Evolutionary conservation across 2,797 vertebrate species (phyloP), one percentile per base, ranked within the genome.

Genomic region (Alexandromys oeconomus): DNA sequence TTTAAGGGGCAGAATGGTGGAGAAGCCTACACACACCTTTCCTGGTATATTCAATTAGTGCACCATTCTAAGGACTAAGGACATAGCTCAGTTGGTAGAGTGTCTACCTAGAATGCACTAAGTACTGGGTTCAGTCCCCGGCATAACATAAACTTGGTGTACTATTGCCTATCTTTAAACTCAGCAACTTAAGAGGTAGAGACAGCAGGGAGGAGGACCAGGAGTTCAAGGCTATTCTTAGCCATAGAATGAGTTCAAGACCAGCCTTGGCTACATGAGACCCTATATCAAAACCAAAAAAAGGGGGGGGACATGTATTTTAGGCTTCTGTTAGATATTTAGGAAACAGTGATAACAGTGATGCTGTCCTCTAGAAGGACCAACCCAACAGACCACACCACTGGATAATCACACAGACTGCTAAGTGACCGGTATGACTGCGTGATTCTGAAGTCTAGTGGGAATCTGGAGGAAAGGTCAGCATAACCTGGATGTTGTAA

Each of bases 1-100:
- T 95, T 92, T 89, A 94, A 89, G 80, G 94, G 40, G 8, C 61
- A 89, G 63, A 9, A 37, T 71, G 37, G 67, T 86, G 31, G 40
- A 93, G 77, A 87, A 10, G 46, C 69, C 11, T n/a, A 29, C 63
- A 27, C 9, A 2, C 2, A n/a, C 34, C 57, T 59, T 59, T 21
- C 54, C 59, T 13, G 13, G 25, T 21, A 9, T 4, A 59, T 59
- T 29, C 43, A 67, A 7, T n/a, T 69, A n/a, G 34, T n/a, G 8
- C 19, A 51, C 10, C 13, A 73, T 59, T 23, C 1, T 27, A 82
- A 43, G n/a, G 13, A 15, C n/a, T 81, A 12, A 59, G 54, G n/a
- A 15, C 57, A 15, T 81, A 40, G 14, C 25, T 81, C 54, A 81
- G 54, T 15, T 81, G 54, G 25, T 40, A 51, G 43, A 48, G 48